phyloP scores from a whole-genome alignment of 2,113 vertebrate genomes.

The Cathartes aura region DNA sequence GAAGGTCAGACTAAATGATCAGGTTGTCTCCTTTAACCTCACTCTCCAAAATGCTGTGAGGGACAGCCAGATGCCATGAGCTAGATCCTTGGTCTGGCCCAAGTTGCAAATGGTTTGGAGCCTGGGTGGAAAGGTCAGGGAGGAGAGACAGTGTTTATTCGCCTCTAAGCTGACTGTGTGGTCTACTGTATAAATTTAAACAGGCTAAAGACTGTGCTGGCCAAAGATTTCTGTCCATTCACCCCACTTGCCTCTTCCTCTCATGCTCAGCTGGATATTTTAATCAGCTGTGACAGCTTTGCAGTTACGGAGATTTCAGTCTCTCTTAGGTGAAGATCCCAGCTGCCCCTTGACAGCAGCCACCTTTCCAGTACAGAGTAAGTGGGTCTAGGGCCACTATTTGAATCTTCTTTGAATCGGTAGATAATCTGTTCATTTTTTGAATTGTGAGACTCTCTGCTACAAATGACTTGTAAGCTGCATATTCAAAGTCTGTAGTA shows the following conservation, averaged over 20 bases:
- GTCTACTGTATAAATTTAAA: neutral
- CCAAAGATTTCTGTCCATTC: neutral
- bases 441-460: neutral
- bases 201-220: neutral
- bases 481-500: neutral
- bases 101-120: neutral
- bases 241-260: neutral
- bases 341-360: neutral
- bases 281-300: neutral
- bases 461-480: neutral
- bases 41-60: neutral
- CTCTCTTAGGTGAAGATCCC: neutral
- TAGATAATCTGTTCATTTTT: neutral
- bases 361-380: neutral
- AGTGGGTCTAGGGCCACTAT: neutral
- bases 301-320: neutral
- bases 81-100: neutral
- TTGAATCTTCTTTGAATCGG: neutral
- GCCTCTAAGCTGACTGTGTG: neutral
- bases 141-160: neutral
- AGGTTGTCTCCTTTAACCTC: neutral
- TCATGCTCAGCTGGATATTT: neutral
- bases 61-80: neutral
- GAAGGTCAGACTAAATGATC: neutral
- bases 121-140: neutral